Conservation (phyloP, 2,797 vertebrate genomes). For the Etheostoma nigrum region DNA sequence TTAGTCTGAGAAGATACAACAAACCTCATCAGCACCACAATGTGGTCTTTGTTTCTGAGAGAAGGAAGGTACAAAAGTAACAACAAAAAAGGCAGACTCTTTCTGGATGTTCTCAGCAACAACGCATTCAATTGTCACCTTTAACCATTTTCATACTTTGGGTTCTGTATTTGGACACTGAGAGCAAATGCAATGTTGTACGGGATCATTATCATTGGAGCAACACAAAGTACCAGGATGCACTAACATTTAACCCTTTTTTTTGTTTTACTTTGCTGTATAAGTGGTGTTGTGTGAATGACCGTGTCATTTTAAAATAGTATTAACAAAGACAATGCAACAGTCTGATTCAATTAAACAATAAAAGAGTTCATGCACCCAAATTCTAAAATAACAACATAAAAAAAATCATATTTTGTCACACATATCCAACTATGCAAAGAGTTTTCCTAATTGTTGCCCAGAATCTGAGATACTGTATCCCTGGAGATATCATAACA, state of each 20-base stretch:
- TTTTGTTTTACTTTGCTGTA: neutral
- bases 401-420: neutral
- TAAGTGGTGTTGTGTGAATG: neutral
- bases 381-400: no score
- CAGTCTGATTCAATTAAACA: neutral
- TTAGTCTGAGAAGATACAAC: constrained; percentile 30
- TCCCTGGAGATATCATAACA: neutral
- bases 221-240: neutral
- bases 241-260: neutral
- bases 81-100: neutral
- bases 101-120: constrained; percentile 10
- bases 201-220: no score
- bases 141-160: neutral
- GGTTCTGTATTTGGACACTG: constrained; percentile 1
- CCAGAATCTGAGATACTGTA: neutral
- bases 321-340: neutral
- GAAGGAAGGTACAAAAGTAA: constrained; percentile 41
- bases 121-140: neutral
- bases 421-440: neutral
- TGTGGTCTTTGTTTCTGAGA: constrained; percentile 59
- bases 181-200: neutral
- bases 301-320: neutral
- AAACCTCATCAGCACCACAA: constrained; percentile 46
- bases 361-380: neutral
- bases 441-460: no score